phyloP scores from a whole-genome alignment of 2,888 invertebrate species.

The Fissipunctia ypsillon region DNA sequence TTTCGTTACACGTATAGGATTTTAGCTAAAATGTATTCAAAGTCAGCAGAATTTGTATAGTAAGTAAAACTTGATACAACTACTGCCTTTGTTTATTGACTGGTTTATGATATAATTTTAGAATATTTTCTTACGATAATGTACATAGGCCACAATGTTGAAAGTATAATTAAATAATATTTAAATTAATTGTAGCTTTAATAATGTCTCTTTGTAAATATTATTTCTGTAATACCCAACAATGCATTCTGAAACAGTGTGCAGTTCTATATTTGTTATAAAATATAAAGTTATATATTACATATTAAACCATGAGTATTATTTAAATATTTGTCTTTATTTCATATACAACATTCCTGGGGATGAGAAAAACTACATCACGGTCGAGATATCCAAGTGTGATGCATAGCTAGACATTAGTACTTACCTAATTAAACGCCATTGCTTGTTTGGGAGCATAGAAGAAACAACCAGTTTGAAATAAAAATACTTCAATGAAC shows the following conservation, averaged over 20 bases:
- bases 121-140: constrained; percentile 70
- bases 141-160: constrained; percentile 66
- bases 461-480: background rate
- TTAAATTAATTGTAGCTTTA: constrained; percentile 84
- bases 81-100: constrained; percentile 87
- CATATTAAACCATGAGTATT: constrained; percentile 70
- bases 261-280: constrained; percentile 90
- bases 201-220: constrained; percentile 85
- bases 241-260: constrained; percentile 81
- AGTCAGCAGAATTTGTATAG: constrained; percentile 63
- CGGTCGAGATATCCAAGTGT: no score
- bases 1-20: constrained; percentile 55
- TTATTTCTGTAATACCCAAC: constrained; percentile 79
- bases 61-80: constrained; percentile 74
- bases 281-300: constrained; percentile 88
- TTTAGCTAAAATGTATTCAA: constrained; percentile 63
- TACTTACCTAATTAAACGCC: background rate
- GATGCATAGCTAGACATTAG: background rate
- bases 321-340: constrained; percentile 63
- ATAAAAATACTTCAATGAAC: background rate
- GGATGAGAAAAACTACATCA: background rate
- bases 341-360: constrained; percentile 18
- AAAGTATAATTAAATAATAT: constrained; percentile 75
- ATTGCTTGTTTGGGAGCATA: background rate
- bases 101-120: constrained; percentile 76